These are phyloP conservation scores for Crenichthys baileyi DNA, from an alignment of 2,797 vertebrate genomes.

Conservation along the genomic window DNA sequence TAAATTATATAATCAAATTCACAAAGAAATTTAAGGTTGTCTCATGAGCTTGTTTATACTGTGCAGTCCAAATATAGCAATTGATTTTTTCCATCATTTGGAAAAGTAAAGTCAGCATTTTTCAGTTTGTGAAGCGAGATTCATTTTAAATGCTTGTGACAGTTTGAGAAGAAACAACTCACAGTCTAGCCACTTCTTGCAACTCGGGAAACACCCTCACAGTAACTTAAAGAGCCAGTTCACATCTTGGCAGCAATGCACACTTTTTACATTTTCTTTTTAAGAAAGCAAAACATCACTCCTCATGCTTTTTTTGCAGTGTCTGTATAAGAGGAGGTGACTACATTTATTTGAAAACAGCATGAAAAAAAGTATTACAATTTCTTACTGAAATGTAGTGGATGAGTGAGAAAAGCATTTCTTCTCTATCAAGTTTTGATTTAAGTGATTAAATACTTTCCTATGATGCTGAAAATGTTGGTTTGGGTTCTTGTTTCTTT, in stretches of 20 bases:
- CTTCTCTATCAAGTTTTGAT: not conserved
- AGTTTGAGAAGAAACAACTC: slow-evolving; percentile 41
- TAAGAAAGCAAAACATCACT: not conserved
- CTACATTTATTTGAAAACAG: not conserved
- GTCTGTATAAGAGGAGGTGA: too few relatives aligned
- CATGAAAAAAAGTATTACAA: not conserved
- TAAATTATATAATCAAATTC: too few relatives aligned
- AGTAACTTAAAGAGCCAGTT: not conserved
- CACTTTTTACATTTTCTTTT: not conserved
- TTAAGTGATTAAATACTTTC: not conserved
- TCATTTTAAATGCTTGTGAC: slow-evolving; percentile 33
- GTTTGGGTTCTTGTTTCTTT: not conserved
- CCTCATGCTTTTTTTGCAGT: too few relatives aligned
- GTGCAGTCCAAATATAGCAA: not conserved
- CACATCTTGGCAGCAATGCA: not conserved
- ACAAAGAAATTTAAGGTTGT: not conserved
- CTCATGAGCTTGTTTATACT: not conserved
- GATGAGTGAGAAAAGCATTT: not conserved
- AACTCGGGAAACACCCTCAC: slow-evolving; percentile 14
- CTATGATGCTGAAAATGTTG: not conserved
- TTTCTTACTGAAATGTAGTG: not conserved
- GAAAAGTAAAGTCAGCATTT: slow-evolving; percentile 29
- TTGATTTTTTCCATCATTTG: slow-evolving; percentile 26
- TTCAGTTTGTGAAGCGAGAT: slow-evolving; percentile 7
- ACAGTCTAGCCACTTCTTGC: not conserved